Evolutionary conservation across 2,888 invertebrate species (phyloP), one percentile per base, ranked within the genome.

Genomic region (Salpingus planirostris): DNA sequence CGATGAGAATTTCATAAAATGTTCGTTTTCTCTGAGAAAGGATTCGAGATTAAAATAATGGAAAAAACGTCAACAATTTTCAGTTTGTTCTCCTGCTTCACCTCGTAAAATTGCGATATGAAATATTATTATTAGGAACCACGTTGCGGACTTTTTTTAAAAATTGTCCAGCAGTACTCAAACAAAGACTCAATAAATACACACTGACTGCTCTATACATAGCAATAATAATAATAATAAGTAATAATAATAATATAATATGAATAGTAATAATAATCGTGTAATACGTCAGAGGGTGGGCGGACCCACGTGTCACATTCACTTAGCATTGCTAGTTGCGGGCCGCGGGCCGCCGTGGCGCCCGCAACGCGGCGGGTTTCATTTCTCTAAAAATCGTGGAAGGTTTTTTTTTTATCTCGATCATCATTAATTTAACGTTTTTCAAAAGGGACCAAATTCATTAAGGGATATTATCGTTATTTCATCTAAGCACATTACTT

Each of bases 231-330:
- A 46, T 46, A 45, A 8, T 18, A 18, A 18, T 18, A 18, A 66
- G 62, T 66, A 66, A 66, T 66, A 65, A 66, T 66, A 23, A 54
- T 49, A 48, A 55, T 57, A 60, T 59, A 59, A 61, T 62, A 61
- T 65, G 66, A 66, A 66, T 66, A 66, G 62, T 66, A 66, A 66
- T 66, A 66, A 66, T 66, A 66, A 66, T 65, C 59, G 65, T 65
- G 63, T 64, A 62, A 62, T 64, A 65, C 63, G 62, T 63, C 62
- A 57, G n/a, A n/a, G 61, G 46, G 57, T 54, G 59, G 54, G 51
- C 52, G 53, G 49, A 47, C 53, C 57, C 61, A 59, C 57, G 57
- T 59, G 61, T 61, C 62, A 64, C 62, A 64, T 60, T 60, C 64
- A 64, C 64, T 62, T 64, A 63, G 62, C 63, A 59, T 58, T 57